phyloP scores from a whole-genome alignment of 2,888 invertebrate genomes.

The Rhagophthalmus giganteus region DNA sequence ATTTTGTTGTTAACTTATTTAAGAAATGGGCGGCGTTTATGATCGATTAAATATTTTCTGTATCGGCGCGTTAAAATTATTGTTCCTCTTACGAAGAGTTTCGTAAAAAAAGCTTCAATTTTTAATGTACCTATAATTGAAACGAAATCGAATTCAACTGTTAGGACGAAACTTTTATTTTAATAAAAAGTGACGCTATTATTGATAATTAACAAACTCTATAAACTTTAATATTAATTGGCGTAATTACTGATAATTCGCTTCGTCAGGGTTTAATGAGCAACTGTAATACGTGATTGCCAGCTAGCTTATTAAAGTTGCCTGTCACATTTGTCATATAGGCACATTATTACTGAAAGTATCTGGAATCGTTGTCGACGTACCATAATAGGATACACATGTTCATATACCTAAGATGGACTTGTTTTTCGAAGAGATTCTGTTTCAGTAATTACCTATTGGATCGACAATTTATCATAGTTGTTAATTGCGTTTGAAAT shows the following conservation, averaged over 20 bases:
- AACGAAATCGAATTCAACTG: background rate
- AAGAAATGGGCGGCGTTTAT: background rate
- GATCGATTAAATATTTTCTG: background rate
- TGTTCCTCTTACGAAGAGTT: no score
- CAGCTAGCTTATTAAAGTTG: slow-evolving; percentile 50
- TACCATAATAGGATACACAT: slow-evolving; percentile 47
- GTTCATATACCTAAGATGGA: slow-evolving; percentile 42
- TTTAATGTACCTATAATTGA: background rate
- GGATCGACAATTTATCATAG: slow-evolving; percentile 20
- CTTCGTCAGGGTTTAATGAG: slow-evolving; percentile 47
- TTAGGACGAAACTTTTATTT: background rate
- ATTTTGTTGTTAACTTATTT: background rate
- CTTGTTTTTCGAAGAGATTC: slow-evolving; percentile 47
- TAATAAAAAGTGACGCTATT: slow-evolving; percentile 38
- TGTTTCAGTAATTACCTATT: slow-evolving; percentile 46
- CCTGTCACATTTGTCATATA: slow-evolving; percentile 49
- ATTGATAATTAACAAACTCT: slow-evolving; percentile 45
- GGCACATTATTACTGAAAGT: slow-evolving; percentile 30
- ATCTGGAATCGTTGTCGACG: slow-evolving; percentile 42
- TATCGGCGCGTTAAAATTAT: no score
- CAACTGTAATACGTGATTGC: slow-evolving; percentile 47
- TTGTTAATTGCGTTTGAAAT: slow-evolving; percentile 7
- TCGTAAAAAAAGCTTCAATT: no score
- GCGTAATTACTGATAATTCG: slow-evolving; percentile 49
- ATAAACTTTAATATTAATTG: slow-evolving; percentile 51